Base-by-base conservation (phyloP, 2,113 vertebrate species). In the Thunnus thynnus region DNA sequence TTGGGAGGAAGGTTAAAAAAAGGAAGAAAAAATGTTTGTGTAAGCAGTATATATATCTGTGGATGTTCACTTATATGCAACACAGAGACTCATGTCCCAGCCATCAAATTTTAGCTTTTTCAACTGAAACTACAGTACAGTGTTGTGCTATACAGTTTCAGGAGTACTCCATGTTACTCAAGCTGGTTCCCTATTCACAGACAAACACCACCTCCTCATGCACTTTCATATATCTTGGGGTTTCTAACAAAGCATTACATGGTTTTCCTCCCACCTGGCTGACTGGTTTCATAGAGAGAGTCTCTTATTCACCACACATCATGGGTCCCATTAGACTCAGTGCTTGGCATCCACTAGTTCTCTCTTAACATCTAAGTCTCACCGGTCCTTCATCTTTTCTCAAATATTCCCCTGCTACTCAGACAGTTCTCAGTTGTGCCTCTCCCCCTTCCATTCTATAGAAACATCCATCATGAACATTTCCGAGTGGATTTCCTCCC, bases 141-240 rank as follows among this genome's bases (percentile, higher is more conserved):
- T 20, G 20, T 20, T 20, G 20, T 20, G 20, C 12, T 6, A 2
- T 1, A 30, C 22, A 36, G 13, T 13, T 66, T 57, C 9, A 57
- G 62, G 52, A 64, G 11, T 3, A 2, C 27, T 30, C 27, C 27
- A 30, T 30, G 27, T 30, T 30, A 30, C 8, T 74, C 32, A 20
- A 32, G 50, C 62, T 60, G 54, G 46, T 46, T 77, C 44, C 16
- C 2, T 66, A 2, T 62, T 62, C 48, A 54, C 76, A 61, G 65
- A 61, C 48, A 62, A 32, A 18, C 56, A 61, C 27, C 27, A 17
- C 57, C 48, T 62, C 12, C 66, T 52, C 30, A 25, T 22, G 13
- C 22, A 11, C 44, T 41, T 44, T 41, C 44, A 69, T 47, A 46
- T 22, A 17, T 55, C 36, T 18, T 13, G 50, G 9, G 36, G 57